phyloP scores from a whole-genome alignment of 1,140 invertebrate genomes.

The Drosophila ercepeae region DNA sequence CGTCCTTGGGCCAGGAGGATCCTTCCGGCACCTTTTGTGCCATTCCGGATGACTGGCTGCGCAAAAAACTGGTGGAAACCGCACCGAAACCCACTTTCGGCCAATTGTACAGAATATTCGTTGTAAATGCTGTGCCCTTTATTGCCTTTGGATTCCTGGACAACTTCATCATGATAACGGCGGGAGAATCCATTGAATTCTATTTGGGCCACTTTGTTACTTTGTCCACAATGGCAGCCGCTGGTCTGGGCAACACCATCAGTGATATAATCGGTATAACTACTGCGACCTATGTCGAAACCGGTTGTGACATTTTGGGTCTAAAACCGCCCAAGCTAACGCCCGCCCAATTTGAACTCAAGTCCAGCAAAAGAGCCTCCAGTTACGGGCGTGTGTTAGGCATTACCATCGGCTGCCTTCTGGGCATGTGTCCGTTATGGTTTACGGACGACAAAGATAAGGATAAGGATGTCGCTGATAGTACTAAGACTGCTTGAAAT shows the following conservation, averaged over 20 bases:
- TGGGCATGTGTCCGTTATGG: constrained; percentile 97
- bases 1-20: constrained; percentile 90
- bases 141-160: constrained; percentile 98
- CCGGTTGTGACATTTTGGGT: constrained; percentile 91
- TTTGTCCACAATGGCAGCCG: constrained; percentile 96
- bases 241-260: constrained; percentile 95
- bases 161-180: constrained; percentile 98
- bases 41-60: constrained; percentile 84
- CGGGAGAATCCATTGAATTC: constrained; percentile 97
- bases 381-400: constrained; percentile 93
- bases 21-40: constrained; percentile 92
- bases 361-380: constrained; percentile 88
- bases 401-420: constrained; percentile 94
- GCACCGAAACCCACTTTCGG: constrained; percentile 45
- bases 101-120: constrained; percentile 85
- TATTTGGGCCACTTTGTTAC: constrained; percentile 92
- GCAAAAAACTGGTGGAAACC: background rate
- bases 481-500: background rate
- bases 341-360: constrained; percentile 93
- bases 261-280: constrained; percentile 98
- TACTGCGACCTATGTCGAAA: constrained; percentile 97
- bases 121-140: constrained; percentile 96
- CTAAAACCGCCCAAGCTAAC: constrained; percentile 92
- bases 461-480: background rate
- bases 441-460: constrained; percentile 84